Conservation (phyloP, 2,888 invertebrate genomes). For the Lasioglossum calceatum region DNA sequence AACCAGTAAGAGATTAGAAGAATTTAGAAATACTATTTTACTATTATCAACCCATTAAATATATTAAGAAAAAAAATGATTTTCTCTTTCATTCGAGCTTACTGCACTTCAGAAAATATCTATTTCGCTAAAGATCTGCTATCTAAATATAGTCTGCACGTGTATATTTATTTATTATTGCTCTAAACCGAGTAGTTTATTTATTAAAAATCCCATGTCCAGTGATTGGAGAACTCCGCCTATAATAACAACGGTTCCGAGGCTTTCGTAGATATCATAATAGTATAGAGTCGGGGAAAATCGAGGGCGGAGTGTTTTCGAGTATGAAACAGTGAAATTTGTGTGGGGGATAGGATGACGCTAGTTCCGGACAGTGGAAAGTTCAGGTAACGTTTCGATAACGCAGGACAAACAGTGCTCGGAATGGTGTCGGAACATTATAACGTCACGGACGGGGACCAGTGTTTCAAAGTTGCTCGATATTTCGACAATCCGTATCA, state of each 20-base stretch:
- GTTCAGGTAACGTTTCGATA: conserved; percentile 20
- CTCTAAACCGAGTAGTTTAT: too few species aligned
- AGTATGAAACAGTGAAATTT: conserved; percentile 5
- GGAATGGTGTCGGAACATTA: conserved; percentile 21
- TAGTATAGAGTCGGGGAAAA: neutral
- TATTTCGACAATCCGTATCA: conserved; percentile 36
- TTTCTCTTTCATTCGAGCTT: too few species aligned
- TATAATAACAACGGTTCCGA: neutral
- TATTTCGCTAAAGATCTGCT: too few species aligned
- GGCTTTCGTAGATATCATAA: neutral
- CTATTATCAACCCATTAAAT: too few species aligned
- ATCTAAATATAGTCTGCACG: too few species aligned
- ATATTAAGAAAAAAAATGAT: too few species aligned
- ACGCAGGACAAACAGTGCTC: conserved; percentile 13
- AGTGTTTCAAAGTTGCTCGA: conserved; percentile 25
- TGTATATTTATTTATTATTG: too few species aligned
- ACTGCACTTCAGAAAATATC: too few species aligned
- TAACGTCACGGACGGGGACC: conserved; percentile 16
- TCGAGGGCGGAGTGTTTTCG: neutral
- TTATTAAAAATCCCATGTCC: too few species aligned
- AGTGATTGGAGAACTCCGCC: neutral
- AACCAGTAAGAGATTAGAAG: too few species aligned
- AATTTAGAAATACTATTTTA: too few species aligned
- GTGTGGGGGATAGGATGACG: neutral
- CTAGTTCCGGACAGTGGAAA: conserved; percentile 8